These are phyloP conservation scores for Emydocephalus ijimae DNA, from an alignment of 2,113 vertebrate species.

Conservation along the genomic window DNA sequence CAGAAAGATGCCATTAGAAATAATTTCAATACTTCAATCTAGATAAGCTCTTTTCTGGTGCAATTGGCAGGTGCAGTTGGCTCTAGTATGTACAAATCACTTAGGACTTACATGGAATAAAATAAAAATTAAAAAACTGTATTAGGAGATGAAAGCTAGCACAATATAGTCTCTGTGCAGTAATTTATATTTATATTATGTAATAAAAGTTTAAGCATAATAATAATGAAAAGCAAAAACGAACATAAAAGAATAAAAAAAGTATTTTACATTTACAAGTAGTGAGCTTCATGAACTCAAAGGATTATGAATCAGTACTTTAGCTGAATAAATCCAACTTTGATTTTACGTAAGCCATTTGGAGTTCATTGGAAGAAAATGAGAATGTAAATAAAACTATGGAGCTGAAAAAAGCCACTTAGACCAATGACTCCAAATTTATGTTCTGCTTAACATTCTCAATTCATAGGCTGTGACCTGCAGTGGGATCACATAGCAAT, in stretches of 20 bases:
- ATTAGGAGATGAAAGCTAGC: background rate
- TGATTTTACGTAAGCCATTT: background rate
- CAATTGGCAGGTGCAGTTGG: rapidly evolving
- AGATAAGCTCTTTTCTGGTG: background rate
- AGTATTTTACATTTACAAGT: background rate
- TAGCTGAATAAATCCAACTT: background rate
- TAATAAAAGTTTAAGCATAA: background rate
- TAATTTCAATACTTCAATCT: background rate
- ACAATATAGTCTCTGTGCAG: background rate
- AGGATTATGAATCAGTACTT: background rate
- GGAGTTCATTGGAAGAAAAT: too few species aligned
- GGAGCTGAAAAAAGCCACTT: background rate
- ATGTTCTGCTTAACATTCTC: background rate
- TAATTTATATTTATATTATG: background rate
- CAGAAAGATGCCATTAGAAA: background rate
- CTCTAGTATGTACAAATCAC: background rate
- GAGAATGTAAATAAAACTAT: background rate
- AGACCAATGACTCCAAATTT: background rate
- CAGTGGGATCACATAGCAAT: background rate
- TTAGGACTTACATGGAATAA: background rate
- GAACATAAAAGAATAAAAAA: background rate
- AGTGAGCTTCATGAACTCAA: background rate
- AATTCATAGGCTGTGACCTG: background rate
- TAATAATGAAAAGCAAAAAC: background rate
- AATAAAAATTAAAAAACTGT: background rate